Base-by-base conservation (phyloP, 2,888 invertebrate species). In the Diarsia mendica region DNA sequence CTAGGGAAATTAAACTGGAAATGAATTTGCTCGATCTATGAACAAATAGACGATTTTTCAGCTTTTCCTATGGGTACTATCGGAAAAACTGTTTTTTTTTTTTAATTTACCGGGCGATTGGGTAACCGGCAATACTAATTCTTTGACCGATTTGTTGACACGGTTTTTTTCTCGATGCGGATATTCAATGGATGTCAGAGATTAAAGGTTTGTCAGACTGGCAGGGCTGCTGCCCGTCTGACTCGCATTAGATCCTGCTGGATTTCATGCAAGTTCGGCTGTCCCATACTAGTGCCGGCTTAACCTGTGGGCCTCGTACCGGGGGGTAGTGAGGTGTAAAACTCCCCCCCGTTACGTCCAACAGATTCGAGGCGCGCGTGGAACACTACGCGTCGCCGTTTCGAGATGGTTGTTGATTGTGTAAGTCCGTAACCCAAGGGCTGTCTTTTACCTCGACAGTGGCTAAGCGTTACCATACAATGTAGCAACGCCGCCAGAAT, bases 1-100 rank as follows among this genome's bases (percentile, higher is more conserved):
- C 67, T 20, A 13, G 67, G 64, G 65, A 78, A 68, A 74, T 68
- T 60, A 61, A 65, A 67, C n/a, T 39, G 68, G 13, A 20, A 66
- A 65, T 46, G 10, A 72, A 51, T 65, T 39, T 61, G 15, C 28
- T n/a, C 28, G 13, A 55, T 15, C 28, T 23, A 39, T 73, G 39
- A 20, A 70, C 13, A 60, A 49, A 66, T 44, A 23, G 48, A 11
- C 10, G n/a, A 53, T 23, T 55, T 55, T 23, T 23, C 23, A 55
- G 23, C 2, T 13, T 13, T 23, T 55, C 55, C 23, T 55, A 23
- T 39, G 10, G 60, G 39, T 33, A 60, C 20, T 51, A 46, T 39
- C n/a, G 23, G 20, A 15, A 20, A 33, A 48, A n/a, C n/a, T 58
- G 0, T 39, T 39, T 20, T 58, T 58, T 58, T 0, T 39, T 39